Evolutionary conservation across 2,113 vertebrate genomes (phyloP), one percentile per base, ranked within the genome.

Genomic region (Thalassarche chlororhynchos): DNA sequence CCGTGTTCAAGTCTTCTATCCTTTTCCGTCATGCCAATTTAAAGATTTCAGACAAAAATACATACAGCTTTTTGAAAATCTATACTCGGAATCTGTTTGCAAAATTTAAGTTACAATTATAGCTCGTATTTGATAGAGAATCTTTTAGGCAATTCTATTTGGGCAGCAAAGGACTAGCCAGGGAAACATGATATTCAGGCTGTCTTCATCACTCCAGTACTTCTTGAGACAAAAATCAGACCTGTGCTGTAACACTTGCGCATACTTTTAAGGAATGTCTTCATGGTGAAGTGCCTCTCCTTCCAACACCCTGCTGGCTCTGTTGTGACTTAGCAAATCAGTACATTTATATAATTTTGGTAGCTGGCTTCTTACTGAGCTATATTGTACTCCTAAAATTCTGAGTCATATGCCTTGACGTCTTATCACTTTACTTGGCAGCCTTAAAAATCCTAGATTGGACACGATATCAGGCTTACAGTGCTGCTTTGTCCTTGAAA

Each of bases 381-480:
- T 96, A 11, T 88, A 74, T n/a, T 91, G 71, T 96, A 51, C 61
- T 96, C 78, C 65, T 61, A 51, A 81, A 85, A 79, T 92, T 93
- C 81, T 96, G 97, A 95, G 89, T 97, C 93, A 96, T 96, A 52
- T 85, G 93, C 89, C 84, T 86, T 90, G 91, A 97, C 89, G 92
- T 96, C 93, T 89, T 91, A 91, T 23, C 68, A 4, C 82, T 93
- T 96, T 80, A 62, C 93, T 90, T 97, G 94, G 93, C 87, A 97
- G 93, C 66, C 51, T 81, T 86, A 55, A 66, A 74, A 88, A 86
- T 91, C 84, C 24, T 58, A 46, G 64, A 75, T 81, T 90, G 91
- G 93, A 44, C 76, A 58, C 7, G 16, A 29, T 85, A 26, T 46
- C 55, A 51, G 58, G 64, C 62, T 92, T 38, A 21, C 47, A 81